Evolutionary conservation across 37 sponge, comb jelly and placozoan genomes (phyloP), one percentile per base, ranked within the genome.

Genomic region (Oscarella lobularis): DNA sequence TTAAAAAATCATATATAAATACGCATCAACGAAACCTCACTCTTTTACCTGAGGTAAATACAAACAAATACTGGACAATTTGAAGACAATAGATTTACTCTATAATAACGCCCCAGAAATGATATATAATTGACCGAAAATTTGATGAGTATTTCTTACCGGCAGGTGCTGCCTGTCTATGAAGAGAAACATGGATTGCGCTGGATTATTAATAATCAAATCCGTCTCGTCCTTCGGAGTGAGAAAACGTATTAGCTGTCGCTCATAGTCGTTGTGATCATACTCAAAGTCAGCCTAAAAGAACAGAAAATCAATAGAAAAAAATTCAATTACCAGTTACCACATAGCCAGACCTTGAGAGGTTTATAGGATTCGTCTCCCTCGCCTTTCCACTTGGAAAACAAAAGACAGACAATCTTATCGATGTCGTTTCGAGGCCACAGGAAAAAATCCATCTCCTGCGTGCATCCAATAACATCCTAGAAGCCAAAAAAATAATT

Each of bases 41-140:
- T n/a, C n/a, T n/a, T n/a, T n/a, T 48, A 48, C 60, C 60, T 48
- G 60, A 48, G 60, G 60, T 48, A 48, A 48, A 20, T 48, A 48
- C 20, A 48, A 20, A 48, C 60, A 48, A 9, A 48, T 9, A 48
- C 60, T 48, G 9, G 60, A 48, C 20, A 48, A 20, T 20, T 48
- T 48, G 60, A 48, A 48, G 20, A 48, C 20, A 20, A 48, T 20
- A 48, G 60, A 9, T 27, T 9, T 20, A 48, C 20, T 48, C 60
- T 48, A 9, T 48, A 48, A 9, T 27, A 48, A 48, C 9, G 60
- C 60, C 9, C 20, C 14, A 48, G 20, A 48, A 27, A n/a, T n/a
- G n/a, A n/a, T n/a, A n/a, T n/a, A n/a, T n/a, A n/a, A n/a, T n/a
- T n/a, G n/a, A n/a, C n/a, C n/a, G n/a, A n/a, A n/a, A n/a, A n/a